Evolutionary conservation across 2,888 invertebrate species (phyloP).

Genomic region (Cephus rjabovi): DNA sequence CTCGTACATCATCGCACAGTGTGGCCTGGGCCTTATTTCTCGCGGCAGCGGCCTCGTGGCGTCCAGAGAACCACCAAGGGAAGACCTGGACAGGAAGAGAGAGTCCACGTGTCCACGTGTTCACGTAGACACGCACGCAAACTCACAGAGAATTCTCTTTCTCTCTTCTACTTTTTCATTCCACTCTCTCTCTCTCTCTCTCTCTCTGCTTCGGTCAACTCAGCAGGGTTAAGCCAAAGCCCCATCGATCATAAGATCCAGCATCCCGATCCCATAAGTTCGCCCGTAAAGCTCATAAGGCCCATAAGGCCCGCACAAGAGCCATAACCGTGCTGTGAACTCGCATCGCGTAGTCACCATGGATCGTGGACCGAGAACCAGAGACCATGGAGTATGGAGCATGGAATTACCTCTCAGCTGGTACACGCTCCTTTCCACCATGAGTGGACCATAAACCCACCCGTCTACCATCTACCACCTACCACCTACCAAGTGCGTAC

Average conservation of each 20-base stretch:
- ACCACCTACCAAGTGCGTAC: no score
- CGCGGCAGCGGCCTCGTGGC: no score
- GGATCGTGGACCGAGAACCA: neutral
- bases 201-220: constrained; percentile 24
- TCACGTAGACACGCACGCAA: neutral
- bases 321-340: constrained; percentile 5
- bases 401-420: constrained; percentile 5
- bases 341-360: neutral
- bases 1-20: no score
- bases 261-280: constrained; percentile 40
- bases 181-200: no score
- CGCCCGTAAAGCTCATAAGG: constrained; percentile 46
- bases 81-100: no score
- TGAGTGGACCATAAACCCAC: no score
- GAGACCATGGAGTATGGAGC: neutral
- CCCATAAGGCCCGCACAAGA: constrained; percentile 21
- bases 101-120: no score
- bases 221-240: constrained; percentile 51
- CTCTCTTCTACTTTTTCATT: no score
- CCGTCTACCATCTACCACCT: no score
- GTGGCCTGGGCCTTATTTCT: no score
- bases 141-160: constrained; percentile 14
- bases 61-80: no score
- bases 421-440: no score
- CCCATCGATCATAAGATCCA: constrained; percentile 55